Evolutionary conservation across 2,797 vertebrate species (phyloP), one percentile per base, ranked within the genome.

Genomic region (Stomatorhinus walkeri): DNA sequence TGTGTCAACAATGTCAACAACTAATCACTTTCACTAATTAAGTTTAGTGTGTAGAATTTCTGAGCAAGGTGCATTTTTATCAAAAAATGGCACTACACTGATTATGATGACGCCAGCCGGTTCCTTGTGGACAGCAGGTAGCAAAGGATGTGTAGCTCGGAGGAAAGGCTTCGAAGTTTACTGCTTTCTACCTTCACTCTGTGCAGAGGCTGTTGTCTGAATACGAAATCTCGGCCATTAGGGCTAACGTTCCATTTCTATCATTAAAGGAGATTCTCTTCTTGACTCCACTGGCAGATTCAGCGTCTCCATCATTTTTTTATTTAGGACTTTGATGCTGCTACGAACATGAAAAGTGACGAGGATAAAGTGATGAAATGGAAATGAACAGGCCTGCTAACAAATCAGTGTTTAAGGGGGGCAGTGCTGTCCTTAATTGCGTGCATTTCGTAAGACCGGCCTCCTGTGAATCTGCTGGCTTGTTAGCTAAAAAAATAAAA

Each of bases 341-440:
- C 79, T 52, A n/a, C 1, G 51, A 81, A 90, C 89, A 61, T 87
- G 87, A 88, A 85, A 88, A 87, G 88, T 12, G 19, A 8, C 3
- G 19, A 56, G 84, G 36, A 61, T 51, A 48, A 64, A 89, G 61
- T 54, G 88, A 76, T 89, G 84, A 72, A 43, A 93, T 91, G 93
- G 85, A 93, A 89, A 76, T 76, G 51, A 88, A 94, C 94, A 92
- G 92, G 90, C 91, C 92, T 93, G 88, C 92, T 92, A 89, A 68
- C 59, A 85, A 87, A 89, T 52, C 48, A 49, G 10, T 56, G 48
- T 43, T 61, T 85, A 72, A 72, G 84, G 84, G 56, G 56, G 89
- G 92, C 96, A 96, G 96, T 95, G 96, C 96, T 96, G 97, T 96
- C 95, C 97, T 96, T 94, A 96, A 95, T 92, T 94, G 94, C 95